Evolutionary conservation across 2,888 invertebrate species (phyloP), one percentile per base, ranked within the genome.

Genomic region (Flexamia atlantica): DNA sequence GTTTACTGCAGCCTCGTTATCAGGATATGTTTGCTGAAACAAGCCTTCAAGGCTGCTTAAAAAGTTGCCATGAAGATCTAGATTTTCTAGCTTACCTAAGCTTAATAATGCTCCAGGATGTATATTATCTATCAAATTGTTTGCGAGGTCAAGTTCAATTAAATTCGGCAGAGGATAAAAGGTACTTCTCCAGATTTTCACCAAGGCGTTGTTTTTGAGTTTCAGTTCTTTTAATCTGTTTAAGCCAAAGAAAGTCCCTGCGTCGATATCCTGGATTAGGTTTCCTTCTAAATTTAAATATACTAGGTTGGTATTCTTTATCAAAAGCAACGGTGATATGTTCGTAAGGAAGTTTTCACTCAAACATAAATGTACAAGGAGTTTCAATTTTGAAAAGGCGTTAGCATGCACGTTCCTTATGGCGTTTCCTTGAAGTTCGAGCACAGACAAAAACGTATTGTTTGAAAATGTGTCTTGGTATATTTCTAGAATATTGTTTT

Each of bases 271-370:
- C 84, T 93, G 92, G 84, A 97, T 95, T 90, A 94, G 93, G 90
- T 97, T 97, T 89, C 95, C 95, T 91, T 97, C 97, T 89, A 97
- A 90, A 87, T 96, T 96, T 87, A 97, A 90, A 0, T 96, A 95
- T 53, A 95, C 94, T 83, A 97, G 92, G 4, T 70, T 50, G n/a
- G 82, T 50, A n/a, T 72, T 82, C 12, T 72, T 72, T 20, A 70
- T 72, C 5, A 82, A 50, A 14, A 82, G 72, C 14, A 50, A 23
- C 4, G 30, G 36, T 89, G 94, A 95, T 87, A 93, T 92, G 90
- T 95, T 96, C 86, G 94, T 94, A 88, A 97, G 94, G 90, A 95
- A 97, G 91, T 97, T 97, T 88, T 95, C 94, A 90, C 96, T 95
- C 88, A 97, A 92, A 89, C 97, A 96, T 85, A 97, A 91, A 90